Conservation (phyloP, 1,140 invertebrate genomes). For the Lysiphlebus fabarum region DNA sequence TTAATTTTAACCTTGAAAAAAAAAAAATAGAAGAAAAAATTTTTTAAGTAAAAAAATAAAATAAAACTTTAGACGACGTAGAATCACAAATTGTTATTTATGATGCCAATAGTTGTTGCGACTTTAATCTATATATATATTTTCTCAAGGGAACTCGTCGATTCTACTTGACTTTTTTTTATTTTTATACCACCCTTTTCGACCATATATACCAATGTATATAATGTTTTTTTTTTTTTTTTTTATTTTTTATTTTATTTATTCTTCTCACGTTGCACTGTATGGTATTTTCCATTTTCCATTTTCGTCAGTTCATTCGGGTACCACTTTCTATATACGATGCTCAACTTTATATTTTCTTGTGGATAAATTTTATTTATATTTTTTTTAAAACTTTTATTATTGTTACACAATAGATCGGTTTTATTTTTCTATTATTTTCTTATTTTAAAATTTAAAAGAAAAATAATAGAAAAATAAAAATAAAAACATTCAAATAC, state of each 20-base stretch:
- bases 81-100: constrained; percentile 30
- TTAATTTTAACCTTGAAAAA: not conserved
- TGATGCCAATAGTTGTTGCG: constrained; percentile 20
- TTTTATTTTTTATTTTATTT: not conserved
- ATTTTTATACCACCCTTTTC: not conserved
- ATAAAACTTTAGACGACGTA: not conserved
- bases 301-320: constrained; percentile 14
- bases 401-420: not conserved
- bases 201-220: not conserved
- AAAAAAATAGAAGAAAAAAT: too few relatives aligned
- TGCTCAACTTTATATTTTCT: constrained; percentile 23
- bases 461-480: too few relatives aligned
- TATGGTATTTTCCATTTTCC: not conserved
- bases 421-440: not conserved
- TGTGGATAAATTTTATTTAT: constrained; percentile 15
- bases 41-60: not conserved
- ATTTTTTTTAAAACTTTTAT: not conserved
- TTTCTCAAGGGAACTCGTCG: constrained; percentile 13
- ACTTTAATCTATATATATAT: constrained; percentile 1
- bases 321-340: constrained; percentile 5
- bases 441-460: too few relatives aligned
- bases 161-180: not conserved
- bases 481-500: too few relatives aligned
- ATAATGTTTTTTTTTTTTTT: not conserved
- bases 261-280: constrained; percentile 6